Evolutionary conservation across 2,888 invertebrate genomes (phyloP), one percentile per base, ranked within the genome.

Genomic region (Auanema sp.): DNA sequence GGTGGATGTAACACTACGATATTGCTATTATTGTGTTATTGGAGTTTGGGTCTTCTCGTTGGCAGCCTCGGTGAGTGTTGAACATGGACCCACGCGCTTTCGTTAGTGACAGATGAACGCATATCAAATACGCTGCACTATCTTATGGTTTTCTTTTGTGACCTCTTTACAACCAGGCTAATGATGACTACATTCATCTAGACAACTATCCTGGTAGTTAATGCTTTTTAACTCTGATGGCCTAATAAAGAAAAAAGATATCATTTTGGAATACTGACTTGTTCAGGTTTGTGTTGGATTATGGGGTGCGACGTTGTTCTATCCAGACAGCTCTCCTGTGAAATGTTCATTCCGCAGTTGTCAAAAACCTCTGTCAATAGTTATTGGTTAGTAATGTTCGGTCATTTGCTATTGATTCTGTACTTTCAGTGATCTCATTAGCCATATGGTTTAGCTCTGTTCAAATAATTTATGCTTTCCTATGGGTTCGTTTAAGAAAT

Each of bases 301-400:
- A 6, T 75, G 73, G 65, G 78, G 75, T 14, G 79, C 75, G 0
- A 80, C 80, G 11, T 65, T 80, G 4, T 80, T 80, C 69, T 76
- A 76, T 51, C 77, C 78, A 1, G 77, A 80, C 8, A 72, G 76
- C 3, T 72, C 80, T 18, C 78, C 79, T 6, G 70, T 80, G 18
- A 61, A 55, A n/a, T 80, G 80, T 52, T 68, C 68, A 5, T 79
- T 69, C 42, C 61, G 66, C 25, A 54, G 51, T 6, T 80, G 80
- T 52, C 79, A 79, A 58, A 63, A 60, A 24, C 80, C 80, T 6
- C 55, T 80, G 44, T 76, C 77, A 2, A 74, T 78, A 14, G 58
- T 68, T 4, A 70, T 80, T 8, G 68, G 64, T 64, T 14, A 49
- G 43, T 21, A 18, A 18, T 47, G 16, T 6, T 47, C 10, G 47